Conservation (phyloP, 2,888 invertebrate genomes). For the Nycteola revayana region DNA sequence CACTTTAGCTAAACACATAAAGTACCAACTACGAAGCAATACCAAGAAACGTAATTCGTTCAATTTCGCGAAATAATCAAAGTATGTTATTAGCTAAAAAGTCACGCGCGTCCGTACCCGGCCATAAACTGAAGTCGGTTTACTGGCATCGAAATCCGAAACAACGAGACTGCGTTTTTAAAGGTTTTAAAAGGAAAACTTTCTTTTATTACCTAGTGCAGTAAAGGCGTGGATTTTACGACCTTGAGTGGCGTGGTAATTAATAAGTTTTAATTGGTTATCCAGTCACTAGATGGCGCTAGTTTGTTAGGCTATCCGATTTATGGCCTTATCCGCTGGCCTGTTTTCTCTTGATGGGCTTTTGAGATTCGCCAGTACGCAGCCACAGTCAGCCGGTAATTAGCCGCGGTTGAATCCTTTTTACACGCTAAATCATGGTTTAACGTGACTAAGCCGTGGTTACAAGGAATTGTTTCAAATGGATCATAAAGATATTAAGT, state of each 20-base stretch:
- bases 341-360: constrained; percentile 15
- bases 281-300: constrained; percentile 33
- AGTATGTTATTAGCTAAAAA: constrained; percentile 52
- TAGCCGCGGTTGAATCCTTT: too few species aligned
- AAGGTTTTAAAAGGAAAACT: constrained; percentile 66
- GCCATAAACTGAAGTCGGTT: constrained; percentile 41
- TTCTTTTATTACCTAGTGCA: constrained; percentile 49
- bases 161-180: constrained; percentile 44
- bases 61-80: constrained; percentile 50
- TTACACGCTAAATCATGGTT: too few species aligned
- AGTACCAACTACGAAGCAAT: constrained; percentile 4
- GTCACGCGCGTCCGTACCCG: constrained; percentile 51
- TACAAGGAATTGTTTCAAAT: too few species aligned
- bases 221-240: constrained; percentile 59
- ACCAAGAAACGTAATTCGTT: constrained; percentile 23
- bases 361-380: too few species aligned
- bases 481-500: too few species aligned
- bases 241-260: constrained; percentile 55
- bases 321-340: constrained; percentile 12
- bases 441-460: too few species aligned
- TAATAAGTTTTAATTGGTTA: constrained; percentile 73
- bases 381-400: too few species aligned
- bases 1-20: constrained; percentile 3
- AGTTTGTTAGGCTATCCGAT: constrained; percentile 35
- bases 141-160: constrained; percentile 48